Evolutionary conservation across 2,113 vertebrate genomes (phyloP).

Genomic region (Gallinago jamesoni): DNA sequence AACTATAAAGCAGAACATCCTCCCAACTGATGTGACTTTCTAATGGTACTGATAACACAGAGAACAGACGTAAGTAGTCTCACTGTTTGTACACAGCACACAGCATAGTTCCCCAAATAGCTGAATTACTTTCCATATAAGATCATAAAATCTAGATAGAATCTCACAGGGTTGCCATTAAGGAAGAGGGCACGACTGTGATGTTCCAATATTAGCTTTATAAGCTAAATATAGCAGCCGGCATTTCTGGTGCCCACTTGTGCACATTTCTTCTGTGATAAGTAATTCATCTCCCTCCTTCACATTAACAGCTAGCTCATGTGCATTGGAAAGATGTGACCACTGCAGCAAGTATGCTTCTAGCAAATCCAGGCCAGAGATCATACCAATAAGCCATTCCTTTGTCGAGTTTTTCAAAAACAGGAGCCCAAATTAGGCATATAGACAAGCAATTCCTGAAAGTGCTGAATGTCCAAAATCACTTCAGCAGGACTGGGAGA

Average conservation of each 20-base stretch:
- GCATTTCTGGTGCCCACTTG: conserved; percentile 11
- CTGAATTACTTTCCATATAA: conserved; percentile 62
- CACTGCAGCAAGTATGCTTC: not conserved
- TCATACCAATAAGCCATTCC: not conserved
- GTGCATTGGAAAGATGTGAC: not conserved
- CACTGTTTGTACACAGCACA: conserved; percentile 40
- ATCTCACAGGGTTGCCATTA: conserved; percentile 14
- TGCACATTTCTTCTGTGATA: conserved; percentile 36
- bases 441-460: not conserved
- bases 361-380: not conserved
- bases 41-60: conserved; percentile 50
- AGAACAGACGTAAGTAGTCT: conserved; percentile 53
- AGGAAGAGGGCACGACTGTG: not conserved
- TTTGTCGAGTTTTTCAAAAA: not conserved
- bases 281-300: conserved; percentile 10
- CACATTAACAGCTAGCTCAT: not conserved
- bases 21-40: conserved; percentile 35
- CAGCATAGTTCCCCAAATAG: conserved; percentile 18
- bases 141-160: conserved; percentile 57
- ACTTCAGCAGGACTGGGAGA: not conserved
- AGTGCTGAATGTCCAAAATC: not conserved
- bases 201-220: conserved; percentile 50
- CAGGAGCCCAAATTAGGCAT: not conserved
- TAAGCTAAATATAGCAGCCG: conserved; percentile 31
- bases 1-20: conserved; percentile 43